phyloP scores from a whole-genome alignment of 2,888 invertebrate species.

The Platypus cylindrus region DNA sequence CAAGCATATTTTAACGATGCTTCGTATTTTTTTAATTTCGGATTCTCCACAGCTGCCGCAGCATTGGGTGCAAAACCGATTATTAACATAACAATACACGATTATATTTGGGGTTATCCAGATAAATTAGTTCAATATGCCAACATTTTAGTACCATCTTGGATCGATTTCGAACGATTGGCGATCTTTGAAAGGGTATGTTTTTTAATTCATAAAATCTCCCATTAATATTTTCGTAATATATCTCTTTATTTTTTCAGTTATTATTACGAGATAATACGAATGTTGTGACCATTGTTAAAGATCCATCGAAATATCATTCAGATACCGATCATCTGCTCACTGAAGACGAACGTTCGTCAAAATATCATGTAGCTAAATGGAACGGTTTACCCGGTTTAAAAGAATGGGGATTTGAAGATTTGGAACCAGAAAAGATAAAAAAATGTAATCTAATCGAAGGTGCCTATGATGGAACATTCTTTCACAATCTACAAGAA shows the following conservation, averaged over 20 bases:
- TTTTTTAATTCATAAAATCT: slow-evolving; percentile 10
- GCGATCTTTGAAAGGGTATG: slow-evolving; percentile 71
- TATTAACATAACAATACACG: slow-evolving; percentile 48
- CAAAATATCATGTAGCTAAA: slow-evolving; percentile 42
- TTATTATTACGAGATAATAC: slow-evolving; percentile 46
- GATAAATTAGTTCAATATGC: slow-evolving; percentile 60
- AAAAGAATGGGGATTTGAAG: slow-evolving; percentile 52
- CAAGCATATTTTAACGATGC: slow-evolving; percentile 41
- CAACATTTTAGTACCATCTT: slow-evolving; percentile 55
- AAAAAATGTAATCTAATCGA: slow-evolving; percentile 51
- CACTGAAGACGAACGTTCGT: slow-evolving; percentile 24
- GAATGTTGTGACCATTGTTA: slow-evolving; percentile 43
- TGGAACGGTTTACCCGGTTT: slow-evolving; percentile 57
- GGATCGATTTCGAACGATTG: slow-evolving; percentile 68
- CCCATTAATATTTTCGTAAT: slow-evolving; percentile 2
- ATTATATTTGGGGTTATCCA: slow-evolving; percentile 73
- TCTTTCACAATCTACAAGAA: slow-evolving; percentile 46
- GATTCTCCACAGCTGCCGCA: slow-evolving; percentile 44
- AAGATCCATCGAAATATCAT: slow-evolving; percentile 26
- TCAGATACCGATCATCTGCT: slow-evolving; percentile 20
- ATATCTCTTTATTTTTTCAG: slow-evolving; percentile 31
- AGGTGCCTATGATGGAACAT: slow-evolving; percentile 61
- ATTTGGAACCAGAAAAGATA: slow-evolving; percentile 33
- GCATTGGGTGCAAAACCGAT: slow-evolving; percentile 49
- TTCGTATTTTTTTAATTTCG: slow-evolving; percentile 45